Percentiles rank a stretch among this genome's conserved stretches.
Evolutionary conservation across 2,113 vertebrate species (phyloP).

Genomic region (Ursus arctos): DNA sequence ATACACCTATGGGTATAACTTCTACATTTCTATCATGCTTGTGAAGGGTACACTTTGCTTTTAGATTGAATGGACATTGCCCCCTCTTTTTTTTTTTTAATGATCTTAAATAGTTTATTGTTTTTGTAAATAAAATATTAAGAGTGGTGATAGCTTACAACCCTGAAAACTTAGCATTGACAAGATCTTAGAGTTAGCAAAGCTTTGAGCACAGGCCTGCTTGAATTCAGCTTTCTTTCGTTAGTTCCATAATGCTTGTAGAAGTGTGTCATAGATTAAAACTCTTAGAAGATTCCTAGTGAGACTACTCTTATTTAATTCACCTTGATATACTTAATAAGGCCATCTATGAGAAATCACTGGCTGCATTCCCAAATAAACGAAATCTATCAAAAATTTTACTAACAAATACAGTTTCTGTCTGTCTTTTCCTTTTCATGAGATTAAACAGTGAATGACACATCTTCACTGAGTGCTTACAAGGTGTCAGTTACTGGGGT

Average conservation of each 20-base stretch:
- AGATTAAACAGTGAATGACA: background rate
- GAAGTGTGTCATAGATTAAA: background rate
- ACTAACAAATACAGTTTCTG: background rate
- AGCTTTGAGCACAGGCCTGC: background rate
- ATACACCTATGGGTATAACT: background rate
- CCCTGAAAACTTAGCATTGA: background rate
- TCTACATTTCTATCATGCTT: background rate
- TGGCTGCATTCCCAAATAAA: background rate
- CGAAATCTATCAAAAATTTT: background rate
- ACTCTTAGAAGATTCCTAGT: background rate
- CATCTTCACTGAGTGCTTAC: background rate
- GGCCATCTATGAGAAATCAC: background rate
- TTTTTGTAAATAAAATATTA: background rate
- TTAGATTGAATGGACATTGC: background rate
- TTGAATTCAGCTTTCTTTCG: background rate
- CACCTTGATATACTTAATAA: background rate
- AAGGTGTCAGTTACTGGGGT: background rate
- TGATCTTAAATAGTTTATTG: background rate
- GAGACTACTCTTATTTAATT: background rate
- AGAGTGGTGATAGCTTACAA: background rate
- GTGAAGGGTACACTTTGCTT: background rate
- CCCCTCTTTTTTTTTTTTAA: background rate
- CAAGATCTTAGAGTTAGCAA: background rate
- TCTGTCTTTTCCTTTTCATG: constrained; percentile 1
- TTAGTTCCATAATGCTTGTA: background rate